A percentile compares a stretch with the other conserved stretches of the same genome.
These are phyloP conservation scores for Sebastes vulpes DNA, from an alignment of 2,797 vertebrate genomes.

Conservation along the genomic window DNA sequence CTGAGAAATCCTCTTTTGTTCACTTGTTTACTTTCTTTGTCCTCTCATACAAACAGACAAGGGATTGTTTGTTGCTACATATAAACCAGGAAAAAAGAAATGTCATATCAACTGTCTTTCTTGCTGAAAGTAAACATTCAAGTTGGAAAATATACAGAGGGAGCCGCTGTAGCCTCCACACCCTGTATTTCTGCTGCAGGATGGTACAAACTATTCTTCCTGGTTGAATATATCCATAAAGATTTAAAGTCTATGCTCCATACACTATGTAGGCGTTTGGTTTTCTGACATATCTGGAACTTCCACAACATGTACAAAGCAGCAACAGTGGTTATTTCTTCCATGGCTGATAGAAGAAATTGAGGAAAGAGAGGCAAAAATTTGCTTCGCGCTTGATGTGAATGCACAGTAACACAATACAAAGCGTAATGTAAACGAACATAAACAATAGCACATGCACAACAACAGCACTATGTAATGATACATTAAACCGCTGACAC, in stretches of 20 bases:
- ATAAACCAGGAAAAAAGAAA: background rate
- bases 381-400: too few relatives aligned
- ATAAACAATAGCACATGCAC: too few relatives aligned
- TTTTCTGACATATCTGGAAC: too few relatives aligned
- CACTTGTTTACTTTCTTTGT: slow-evolving; percentile 20
- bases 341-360: too few relatives aligned
- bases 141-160: slow-evolving; percentile 1
- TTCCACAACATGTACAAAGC: too few relatives aligned
- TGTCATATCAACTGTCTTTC: slow-evolving; percentile 1
- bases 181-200: slow-evolving; percentile 21
- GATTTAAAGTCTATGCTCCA: background rate
- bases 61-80: slow-evolving; percentile 12
- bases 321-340: too few relatives aligned
- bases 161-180: background rate
- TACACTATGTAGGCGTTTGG: background rate
- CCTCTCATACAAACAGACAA: slow-evolving; percentile 19
- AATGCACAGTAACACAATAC: too few relatives aligned
- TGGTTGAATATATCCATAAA: background rate
- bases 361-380: too few relatives aligned
- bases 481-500: too few relatives aligned
- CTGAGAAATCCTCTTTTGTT: slow-evolving; percentile 21
- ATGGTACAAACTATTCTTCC: background rate
- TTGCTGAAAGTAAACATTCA: slow-evolving; percentile 11
- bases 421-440: too few relatives aligned
- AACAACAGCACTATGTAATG: too few relatives aligned